Percentiles rank a stretch among this genome's conserved stretches.
Evolutionary conservation across 2,797 vertebrate species (phyloP).

Genomic region (Myiothlypis coronata): DNA sequence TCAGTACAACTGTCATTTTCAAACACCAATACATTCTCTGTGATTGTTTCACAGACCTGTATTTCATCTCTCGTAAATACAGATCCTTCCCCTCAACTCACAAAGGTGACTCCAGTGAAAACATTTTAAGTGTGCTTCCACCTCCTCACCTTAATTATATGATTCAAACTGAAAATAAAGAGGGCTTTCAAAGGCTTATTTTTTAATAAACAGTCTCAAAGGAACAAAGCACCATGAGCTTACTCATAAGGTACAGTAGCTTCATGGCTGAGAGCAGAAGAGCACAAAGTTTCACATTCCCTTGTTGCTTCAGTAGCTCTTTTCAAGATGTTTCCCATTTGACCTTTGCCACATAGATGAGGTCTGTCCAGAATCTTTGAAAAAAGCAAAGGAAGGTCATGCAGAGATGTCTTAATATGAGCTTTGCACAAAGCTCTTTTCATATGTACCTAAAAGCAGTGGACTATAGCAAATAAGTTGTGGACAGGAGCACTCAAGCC

Average conservation of each 20-base stretch:
- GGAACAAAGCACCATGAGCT: slow-evolving; percentile 27
- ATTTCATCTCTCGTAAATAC: neutral
- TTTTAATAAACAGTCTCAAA: slow-evolving; percentile 56
- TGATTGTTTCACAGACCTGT: neutral
- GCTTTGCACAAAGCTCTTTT: slow-evolving; percentile 70
- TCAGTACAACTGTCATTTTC: neutral
- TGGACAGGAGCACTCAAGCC: slow-evolving; percentile 49
- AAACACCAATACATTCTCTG: neutral
- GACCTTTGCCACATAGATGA: slow-evolving; percentile 63
- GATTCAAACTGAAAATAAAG: slow-evolving; percentile 12
- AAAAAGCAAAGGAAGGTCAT: slow-evolving; percentile 58
- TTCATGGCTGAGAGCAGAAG: slow-evolving; percentile 40
- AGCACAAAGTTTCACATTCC: slow-evolving; percentile 32
- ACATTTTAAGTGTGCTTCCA: neutral
- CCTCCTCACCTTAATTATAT: neutral
- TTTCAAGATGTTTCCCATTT: slow-evolving; percentile 64
- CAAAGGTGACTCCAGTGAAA: neutral
- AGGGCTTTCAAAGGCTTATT: neutral
- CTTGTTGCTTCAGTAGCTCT: slow-evolving; percentile 56
- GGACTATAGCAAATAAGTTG: slow-evolving; percentile 44
- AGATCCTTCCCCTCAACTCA: neutral
- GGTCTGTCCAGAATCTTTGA: slow-evolving; percentile 22
- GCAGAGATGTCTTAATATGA: slow-evolving; percentile 44
- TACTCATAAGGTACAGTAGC: slow-evolving; percentile 50
- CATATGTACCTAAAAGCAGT: slow-evolving; percentile 51